Evolutionary conservation across 1,140 invertebrate species (phyloP), one percentile per base, ranked within the genome.

Genomic region (Melitaea cinxia): DNA sequence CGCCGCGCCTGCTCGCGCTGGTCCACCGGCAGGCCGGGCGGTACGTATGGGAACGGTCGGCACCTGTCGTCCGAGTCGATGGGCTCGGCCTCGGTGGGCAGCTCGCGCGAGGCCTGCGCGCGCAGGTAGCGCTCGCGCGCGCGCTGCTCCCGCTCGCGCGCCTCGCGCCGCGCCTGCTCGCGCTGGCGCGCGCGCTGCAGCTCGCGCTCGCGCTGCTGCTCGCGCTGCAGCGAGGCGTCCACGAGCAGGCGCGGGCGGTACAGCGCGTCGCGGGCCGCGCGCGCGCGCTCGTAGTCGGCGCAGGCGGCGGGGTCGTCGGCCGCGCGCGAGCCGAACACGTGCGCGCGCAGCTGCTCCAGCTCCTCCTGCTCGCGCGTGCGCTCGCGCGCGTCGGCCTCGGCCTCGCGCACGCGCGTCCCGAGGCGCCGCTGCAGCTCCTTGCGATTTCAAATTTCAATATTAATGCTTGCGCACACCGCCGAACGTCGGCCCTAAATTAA

Each of bases 281-380:
- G 94, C 42, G 94, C 92, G 91, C 59, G 72, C 66, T 92, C 72
- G 69, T 28, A 82, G 61, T 69, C 76, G 47, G 72, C 75, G 30
- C 14, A 19, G 35, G 83, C 80, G 62, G 65, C 65, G 49, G 74
- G 73, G 70, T 76, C 78, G 56, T 72, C 75, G 58, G 94, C 93
- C 75, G 95, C 94, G 21, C 95, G 94, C 66, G 96, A 95, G 37
- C 96, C 94, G 67, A 96, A 95, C 72, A 99, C 94, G 84, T 96
- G 95, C 30, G 93, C 93, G 73, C 95, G 95, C 15, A 99, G 92
- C 82, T 98, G 96, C 78, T 98, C 97, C 24, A 99, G 92, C 90
- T 99, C 98, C 81, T 97, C 96, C 72, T 95, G 95, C 88, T 99
- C 98, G 78, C 95, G 95, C 70, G 95, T 94, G 26, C 98, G 91